Evolutionary conservation across 2,113 vertebrate species (phyloP), one percentile per base, ranked within the genome.

Genomic region (Gymnarchus niloticus): DNA sequence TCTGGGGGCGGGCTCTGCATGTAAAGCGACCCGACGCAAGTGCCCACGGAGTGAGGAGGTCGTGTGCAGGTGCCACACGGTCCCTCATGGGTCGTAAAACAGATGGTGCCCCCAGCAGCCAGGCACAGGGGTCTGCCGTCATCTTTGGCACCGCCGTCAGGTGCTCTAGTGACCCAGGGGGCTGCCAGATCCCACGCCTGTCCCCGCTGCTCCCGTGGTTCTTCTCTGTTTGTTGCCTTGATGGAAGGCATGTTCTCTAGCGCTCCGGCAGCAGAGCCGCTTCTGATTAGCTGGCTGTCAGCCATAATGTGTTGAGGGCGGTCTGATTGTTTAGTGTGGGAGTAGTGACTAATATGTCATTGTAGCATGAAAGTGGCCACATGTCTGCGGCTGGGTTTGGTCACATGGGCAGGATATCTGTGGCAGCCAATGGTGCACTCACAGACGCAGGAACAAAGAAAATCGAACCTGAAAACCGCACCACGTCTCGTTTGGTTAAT

Each of bases 371-470:
- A 54, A 44, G 54, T 83, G 56, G 48, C 51, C 85, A 86, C 86
- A 21, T 83, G 56, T 84, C 77, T 88, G 81, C n/a, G 33, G 21
- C 33, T 28, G 69, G 78, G 23, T 81, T 81, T 81, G 37, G 9
- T 83, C 23, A 59, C 56, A 61, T 9, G 56, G 21, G 41, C 61
- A n/a, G n/a, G n/a, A n/a, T 12, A 65, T 28, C 3, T 65, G 59
- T 65, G 59, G 33, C 59, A 65, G 14, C 59, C 59, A 65, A 65
- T 65, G 59, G 59, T 28, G 33, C 33, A 28, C 25, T 65, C 33
- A 28, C n/a, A 65, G 25, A 12, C 25, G n/a, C 33, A 33, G 25
- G 9, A n/a, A 3, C 25, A 33, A 65, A 65, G 59, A 12, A 33
- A 65, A 65, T 28, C n/a, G 33, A 65, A 33, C 5, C 59, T 28